Evolutionary conservation across 2,797 vertebrate genomes (phyloP).

Genomic region (Phataginus tricuspis): DNA sequence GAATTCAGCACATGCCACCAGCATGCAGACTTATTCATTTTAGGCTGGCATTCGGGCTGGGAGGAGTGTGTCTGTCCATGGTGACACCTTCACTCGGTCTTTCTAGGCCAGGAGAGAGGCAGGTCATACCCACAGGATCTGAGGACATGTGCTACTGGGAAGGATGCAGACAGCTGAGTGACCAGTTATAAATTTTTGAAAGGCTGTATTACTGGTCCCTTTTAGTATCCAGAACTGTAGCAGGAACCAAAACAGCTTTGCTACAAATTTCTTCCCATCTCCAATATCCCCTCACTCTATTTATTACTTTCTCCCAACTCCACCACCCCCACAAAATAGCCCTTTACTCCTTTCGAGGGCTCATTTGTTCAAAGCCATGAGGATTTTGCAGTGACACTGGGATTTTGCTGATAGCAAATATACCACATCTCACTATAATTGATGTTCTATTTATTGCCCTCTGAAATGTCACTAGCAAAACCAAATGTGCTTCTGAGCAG

Average conservation of each 20-base stretch:
- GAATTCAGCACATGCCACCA: not conserved
- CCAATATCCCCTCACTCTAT: not conserved
- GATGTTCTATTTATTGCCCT: conserved; percentile 60
- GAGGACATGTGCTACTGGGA: not conserved
- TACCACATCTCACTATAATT: conserved; percentile 40
- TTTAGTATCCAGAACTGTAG: not conserved
- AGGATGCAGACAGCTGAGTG: not conserved
- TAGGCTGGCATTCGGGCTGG: not conserved
- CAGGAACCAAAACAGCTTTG: not conserved
- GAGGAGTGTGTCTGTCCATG: not conserved
- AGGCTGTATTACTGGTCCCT: not conserved
- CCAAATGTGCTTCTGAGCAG: conserved; percentile 1
- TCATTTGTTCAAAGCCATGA: conserved; percentile 3
- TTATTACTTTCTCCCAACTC: not conserved
- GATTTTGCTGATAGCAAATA: conserved; percentile 56
- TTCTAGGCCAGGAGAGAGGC: not conserved
- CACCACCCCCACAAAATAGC: not conserved
- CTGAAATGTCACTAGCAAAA: conserved; percentile 67
- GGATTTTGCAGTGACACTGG: conserved; percentile 31
- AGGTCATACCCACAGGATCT: not conserved
- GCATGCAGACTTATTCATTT: not conserved
- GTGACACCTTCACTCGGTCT: not conserved
- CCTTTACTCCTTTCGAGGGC: not conserved
- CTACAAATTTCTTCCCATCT: not conserved
- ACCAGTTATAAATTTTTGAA: not conserved